A percentile compares a stretch with the other conserved stretches of the same genome.
These are phyloP conservation scores for Chelonus insularis DNA, from an alignment of 1,140 invertebrate species.

Conservation along the genomic window DNA sequence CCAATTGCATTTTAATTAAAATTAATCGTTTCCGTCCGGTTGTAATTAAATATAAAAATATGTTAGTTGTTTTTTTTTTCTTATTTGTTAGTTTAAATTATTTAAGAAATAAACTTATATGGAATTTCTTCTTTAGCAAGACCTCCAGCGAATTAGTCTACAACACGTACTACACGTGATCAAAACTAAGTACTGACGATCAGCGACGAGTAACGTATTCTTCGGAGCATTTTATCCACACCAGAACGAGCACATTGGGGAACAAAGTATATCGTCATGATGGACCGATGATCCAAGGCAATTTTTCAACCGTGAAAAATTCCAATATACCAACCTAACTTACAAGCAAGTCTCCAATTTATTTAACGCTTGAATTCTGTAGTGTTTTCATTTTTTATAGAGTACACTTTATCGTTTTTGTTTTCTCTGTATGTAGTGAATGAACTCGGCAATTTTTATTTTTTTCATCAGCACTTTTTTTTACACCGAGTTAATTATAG, in stretches of 20 bases:
- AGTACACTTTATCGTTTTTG: not conserved
- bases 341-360: slow-evolving; percentile 8
- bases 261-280: slow-evolving; percentile 21
- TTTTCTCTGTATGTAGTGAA: not conserved
- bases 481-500: too few relatives aligned
- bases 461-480: too few relatives aligned
- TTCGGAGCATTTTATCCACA: slow-evolving; percentile 25
- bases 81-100: not conserved
- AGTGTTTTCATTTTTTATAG: not conserved
- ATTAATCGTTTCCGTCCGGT: too few relatives aligned
- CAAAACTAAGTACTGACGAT: slow-evolving; percentile 14
- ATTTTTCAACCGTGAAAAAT: slow-evolving; percentile 28
- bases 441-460: too few relatives aligned
- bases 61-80: not conserved
- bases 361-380: slow-evolving; percentile 1
- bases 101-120: not conserved
- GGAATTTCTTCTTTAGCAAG: too few relatives aligned
- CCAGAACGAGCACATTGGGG: slow-evolving; percentile 31
- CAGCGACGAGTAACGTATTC: slow-evolving; percentile 7
- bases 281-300: slow-evolving; percentile 27
- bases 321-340: not conserved
- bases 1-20: too few relatives aligned
- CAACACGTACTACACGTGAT: slow-evolving; percentile 7
- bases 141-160: not conserved
- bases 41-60: too few relatives aligned